Conservation (phyloP, 1,140 invertebrate genomes). For the Danaus plexippus region DNA sequence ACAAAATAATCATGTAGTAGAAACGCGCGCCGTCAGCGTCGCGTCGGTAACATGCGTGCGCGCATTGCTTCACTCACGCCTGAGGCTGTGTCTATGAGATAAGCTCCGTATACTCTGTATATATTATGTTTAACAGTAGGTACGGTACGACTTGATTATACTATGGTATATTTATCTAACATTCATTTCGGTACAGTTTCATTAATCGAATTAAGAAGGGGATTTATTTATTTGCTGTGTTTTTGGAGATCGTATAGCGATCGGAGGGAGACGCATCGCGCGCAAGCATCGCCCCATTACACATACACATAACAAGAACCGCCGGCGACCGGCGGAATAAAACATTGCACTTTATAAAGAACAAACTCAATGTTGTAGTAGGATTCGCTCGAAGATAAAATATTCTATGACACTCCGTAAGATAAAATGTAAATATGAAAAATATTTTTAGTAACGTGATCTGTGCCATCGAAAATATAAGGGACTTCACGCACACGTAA, state of each 20-base stretch:
- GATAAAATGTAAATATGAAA: slow-evolving; percentile 72
- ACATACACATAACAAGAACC: slow-evolving; percentile 66
- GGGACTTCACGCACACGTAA: slow-evolving; percentile 65
- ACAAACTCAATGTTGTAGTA: slow-evolving; percentile 71
- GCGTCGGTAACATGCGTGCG: slow-evolving; percentile 38
- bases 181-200: slow-evolving; percentile 2
- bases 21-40: slow-evolving; percentile 52
- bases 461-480: slow-evolving; percentile 69
- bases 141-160: slow-evolving; percentile 1
- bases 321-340: slow-evolving; percentile 66
- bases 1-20: slow-evolving; percentile 65
- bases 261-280: slow-evolving; percentile 35
- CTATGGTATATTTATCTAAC: background rate
- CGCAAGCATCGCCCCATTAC: slow-evolving; percentile 55
- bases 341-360: slow-evolving; percentile 67
- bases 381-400: slow-evolving; percentile 67
- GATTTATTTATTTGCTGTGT: too few relatives aligned
- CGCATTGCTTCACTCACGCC: slow-evolving; percentile 23
- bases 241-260: slow-evolving; percentile 27
- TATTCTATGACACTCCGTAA: slow-evolving; percentile 69
- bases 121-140: too few relatives aligned
- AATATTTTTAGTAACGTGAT: slow-evolving; percentile 69
- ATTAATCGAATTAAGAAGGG: background rate
- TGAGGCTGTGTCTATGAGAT: background rate
- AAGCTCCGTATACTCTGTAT: slow-evolving; percentile 10